These are phyloP conservation scores for Nicator chloris DNA, from an alignment of 2,113 vertebrate genomes.

Conservation along the genomic window DNA sequence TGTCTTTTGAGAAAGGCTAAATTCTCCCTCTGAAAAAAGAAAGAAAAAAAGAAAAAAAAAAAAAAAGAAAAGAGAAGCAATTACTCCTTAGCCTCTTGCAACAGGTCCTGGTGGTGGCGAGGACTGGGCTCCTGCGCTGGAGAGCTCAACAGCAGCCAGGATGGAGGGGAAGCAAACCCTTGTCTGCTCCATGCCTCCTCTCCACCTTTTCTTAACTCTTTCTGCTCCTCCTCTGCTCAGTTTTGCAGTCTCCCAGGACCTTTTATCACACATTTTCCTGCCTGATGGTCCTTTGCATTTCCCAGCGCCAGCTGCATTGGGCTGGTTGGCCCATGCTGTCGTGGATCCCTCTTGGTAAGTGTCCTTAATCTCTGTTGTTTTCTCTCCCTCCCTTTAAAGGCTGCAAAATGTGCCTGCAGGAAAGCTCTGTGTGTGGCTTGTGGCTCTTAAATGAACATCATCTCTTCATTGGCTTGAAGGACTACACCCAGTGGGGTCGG, in stretches of 20 bases:
- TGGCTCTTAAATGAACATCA: background rate
- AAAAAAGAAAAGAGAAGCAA: background rate
- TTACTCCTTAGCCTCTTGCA: background rate
- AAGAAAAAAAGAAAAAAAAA: background rate
- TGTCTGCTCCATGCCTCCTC: background rate
- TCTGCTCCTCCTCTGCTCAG: conserved; percentile 25
- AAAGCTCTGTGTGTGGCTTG: background rate
- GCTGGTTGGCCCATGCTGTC: background rate
- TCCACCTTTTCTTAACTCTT: background rate
- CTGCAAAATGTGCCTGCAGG: background rate
- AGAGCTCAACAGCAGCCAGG: background rate
- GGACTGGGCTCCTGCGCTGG: background rate
- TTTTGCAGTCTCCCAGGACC: conserved; percentile 10
- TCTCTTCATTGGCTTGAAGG: background rate
- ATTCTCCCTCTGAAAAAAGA: background rate
- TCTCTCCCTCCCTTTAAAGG: background rate
- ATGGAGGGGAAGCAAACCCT: background rate
- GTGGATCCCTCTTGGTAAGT: conserved; percentile 38
- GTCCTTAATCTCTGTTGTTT: background rate
- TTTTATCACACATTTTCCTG: conserved; percentile 30
- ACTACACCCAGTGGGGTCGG: background rate
- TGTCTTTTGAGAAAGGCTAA: background rate
- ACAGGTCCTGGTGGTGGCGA: background rate
- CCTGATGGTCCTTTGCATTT: conserved; percentile 9
- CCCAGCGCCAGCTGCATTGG: background rate